Conservation (phyloP, 2,888 invertebrate genomes). For the Keiferia lycopersicella region DNA sequence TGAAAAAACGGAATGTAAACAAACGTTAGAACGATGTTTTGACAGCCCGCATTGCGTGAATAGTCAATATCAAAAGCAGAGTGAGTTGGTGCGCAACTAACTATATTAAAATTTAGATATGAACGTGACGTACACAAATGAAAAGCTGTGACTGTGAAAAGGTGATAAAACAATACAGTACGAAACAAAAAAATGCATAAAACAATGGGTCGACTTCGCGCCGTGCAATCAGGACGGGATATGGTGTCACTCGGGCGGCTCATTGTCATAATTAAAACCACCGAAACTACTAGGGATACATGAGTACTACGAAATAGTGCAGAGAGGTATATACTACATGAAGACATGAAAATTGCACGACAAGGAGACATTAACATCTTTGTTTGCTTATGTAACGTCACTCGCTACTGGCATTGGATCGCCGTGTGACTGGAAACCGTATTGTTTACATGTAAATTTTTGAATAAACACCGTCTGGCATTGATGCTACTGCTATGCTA, state of each 20-base stretch:
- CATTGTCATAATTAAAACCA: slow-evolving; percentile 4
- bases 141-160: slow-evolving; percentile 35
- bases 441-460: slow-evolving; percentile 51
- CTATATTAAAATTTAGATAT: slow-evolving; percentile 35
- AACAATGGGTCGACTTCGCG: slow-evolving; percentile 78
- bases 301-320: slow-evolving; percentile 26
- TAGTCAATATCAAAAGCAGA: slow-evolving; percentile 34
- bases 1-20: slow-evolving; percentile 25
- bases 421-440: slow-evolving; percentile 43
- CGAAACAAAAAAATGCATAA: slow-evolving; percentile 44
- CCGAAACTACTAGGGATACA: slow-evolving; percentile 1
- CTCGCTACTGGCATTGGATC: slow-evolving; percentile 49
- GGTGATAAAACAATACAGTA: slow-evolving; percentile 29
- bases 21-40: slow-evolving; percentile 30
- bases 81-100: slow-evolving; percentile 43
- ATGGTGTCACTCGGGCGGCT: slow-evolving; percentile 36
- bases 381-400: slow-evolving; percentile 44
- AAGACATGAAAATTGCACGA: slow-evolving; percentile 32
- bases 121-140: slow-evolving; percentile 40
- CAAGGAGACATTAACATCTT: slow-evolving; percentile 37
- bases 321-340: slow-evolving; percentile 27
- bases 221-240: slow-evolving; percentile 59
- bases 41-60: slow-evolving; percentile 28
- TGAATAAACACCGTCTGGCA: slow-evolving; percentile 55
- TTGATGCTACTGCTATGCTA: slow-evolving; percentile 49